A percentile compares a stretch with the other conserved stretches of the same genome.
Evolutionary conservation across 1,140 invertebrate genomes (phyloP).

Genomic region (Heliconius hermathena): DNA sequence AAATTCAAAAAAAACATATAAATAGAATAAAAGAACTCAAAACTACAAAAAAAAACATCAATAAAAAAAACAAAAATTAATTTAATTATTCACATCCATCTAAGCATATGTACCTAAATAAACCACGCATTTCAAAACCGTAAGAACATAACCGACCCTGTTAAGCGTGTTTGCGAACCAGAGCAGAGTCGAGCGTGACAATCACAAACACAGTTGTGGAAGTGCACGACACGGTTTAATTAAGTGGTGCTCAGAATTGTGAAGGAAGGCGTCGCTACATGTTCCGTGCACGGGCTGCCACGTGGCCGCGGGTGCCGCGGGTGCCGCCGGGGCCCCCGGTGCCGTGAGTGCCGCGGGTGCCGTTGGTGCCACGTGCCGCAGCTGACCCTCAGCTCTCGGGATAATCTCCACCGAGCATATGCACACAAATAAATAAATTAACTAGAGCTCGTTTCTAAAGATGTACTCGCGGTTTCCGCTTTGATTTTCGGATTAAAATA

Average conservation of each 20-base stretch:
- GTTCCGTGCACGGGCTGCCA: slow-evolving; percentile 56
- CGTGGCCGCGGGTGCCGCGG: slow-evolving; percentile 34
- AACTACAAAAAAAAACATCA: too few relatives aligned
- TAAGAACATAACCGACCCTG: background rate
- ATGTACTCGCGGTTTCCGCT: slow-evolving; percentile 38
- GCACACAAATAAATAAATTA: slow-evolving; percentile 79
- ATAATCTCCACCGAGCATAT: slow-evolving; percentile 69
- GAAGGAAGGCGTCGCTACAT: slow-evolving; percentile 63
- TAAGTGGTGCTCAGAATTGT: slow-evolving; percentile 69
- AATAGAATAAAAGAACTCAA: too few relatives aligned
- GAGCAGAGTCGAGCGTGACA: slow-evolving; percentile 18
- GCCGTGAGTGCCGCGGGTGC: slow-evolving; percentile 2
- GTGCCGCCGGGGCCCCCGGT: background rate
- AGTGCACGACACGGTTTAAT: slow-evolving; percentile 61
- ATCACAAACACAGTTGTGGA: slow-evolving; percentile 27
- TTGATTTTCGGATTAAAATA: slow-evolving; percentile 55
- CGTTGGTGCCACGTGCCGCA: slow-evolving; percentile 23
- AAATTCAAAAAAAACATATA: too few relatives aligned
- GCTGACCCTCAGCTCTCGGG: slow-evolving; percentile 53
- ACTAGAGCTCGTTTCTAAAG: slow-evolving; percentile 53
- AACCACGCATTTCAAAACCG: background rate
- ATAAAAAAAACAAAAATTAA: background rate
- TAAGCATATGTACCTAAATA: background rate
- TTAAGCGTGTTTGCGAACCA: slow-evolving; percentile 1
- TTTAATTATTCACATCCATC: background rate